A percentile compares a stretch with the other conserved stretches of the same genome.
These are phyloP conservation scores for Venustoraphidia nigricollis DNA, from an alignment of 2,888 invertebrate species.

Conservation along the genomic window DNA sequence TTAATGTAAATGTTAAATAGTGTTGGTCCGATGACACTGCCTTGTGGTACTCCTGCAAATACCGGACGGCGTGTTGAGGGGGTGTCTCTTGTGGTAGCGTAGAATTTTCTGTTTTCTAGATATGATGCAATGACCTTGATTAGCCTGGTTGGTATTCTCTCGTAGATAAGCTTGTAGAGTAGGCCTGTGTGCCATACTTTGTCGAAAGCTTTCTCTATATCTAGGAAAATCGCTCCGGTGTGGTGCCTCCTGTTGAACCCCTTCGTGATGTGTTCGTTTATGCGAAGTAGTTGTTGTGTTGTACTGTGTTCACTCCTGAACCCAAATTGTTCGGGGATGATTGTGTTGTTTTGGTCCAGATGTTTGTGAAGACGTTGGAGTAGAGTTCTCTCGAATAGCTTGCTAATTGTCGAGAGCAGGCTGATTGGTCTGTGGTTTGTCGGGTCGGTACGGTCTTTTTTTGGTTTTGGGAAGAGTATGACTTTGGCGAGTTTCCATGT, in stretches of 20 bases:
- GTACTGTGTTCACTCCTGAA: constrained; percentile 17
- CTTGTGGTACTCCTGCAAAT: constrained; percentile 11
- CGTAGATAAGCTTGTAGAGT: no score
- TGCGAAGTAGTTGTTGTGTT: no score
- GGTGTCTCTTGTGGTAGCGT: constrained; percentile 10
- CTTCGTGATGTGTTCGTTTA: no score
- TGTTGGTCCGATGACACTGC: constrained; percentile 10
- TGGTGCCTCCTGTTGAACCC: no score
- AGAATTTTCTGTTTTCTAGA: no score
- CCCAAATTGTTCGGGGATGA: constrained; percentile 15
- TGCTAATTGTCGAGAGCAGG: no score
- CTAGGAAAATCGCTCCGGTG: no score
- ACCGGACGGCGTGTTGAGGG: constrained; percentile 8
- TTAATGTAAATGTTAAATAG: constrained; percentile 11
- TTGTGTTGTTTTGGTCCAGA: constrained; percentile 10
- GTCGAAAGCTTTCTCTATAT: no score
- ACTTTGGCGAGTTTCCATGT: constrained; percentile 13
- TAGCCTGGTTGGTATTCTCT: no score
- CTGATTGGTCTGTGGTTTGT: constrained; percentile 14
- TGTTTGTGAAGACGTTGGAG: constrained; percentile 9
- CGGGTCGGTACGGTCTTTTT: constrained; percentile 9
- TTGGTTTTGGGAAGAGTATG: constrained; percentile 12
- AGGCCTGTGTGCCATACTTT: no score
- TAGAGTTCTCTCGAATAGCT: constrained; percentile 13
- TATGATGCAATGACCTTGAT: no score